Percentiles rank a stretch among this genome's conserved stretches.
Evolutionary conservation across 23 tunicate genomes (phyloP).

Genomic region (Halocynthia aurantium): DNA sequence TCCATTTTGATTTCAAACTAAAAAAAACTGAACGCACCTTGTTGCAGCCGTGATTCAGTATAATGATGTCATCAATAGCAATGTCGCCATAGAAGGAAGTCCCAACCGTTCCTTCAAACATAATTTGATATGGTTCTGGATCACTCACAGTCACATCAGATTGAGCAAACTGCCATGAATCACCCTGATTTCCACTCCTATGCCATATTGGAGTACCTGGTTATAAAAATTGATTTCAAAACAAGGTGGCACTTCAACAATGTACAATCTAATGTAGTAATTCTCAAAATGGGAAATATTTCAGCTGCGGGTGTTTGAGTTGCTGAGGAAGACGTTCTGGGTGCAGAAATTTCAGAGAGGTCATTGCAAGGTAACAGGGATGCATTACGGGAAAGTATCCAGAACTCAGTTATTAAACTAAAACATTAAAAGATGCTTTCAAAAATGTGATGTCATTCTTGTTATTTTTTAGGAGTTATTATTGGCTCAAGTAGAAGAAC

Average conservation of each 20-base stretch:
- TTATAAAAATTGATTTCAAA: not conserved
- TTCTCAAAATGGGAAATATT: too few relatives aligned
- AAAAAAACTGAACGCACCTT: slow-evolving; percentile 12
- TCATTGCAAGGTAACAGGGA: too few relatives aligned
- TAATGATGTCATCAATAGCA: slow-evolving; percentile 51
- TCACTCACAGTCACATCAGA: slow-evolving; percentile 21
- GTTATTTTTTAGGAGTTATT: too few relatives aligned
- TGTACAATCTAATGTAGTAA: too few relatives aligned
- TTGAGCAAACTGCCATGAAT: slow-evolving; percentile 51
- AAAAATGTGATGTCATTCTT: too few relatives aligned
- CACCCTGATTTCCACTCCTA: slow-evolving; percentile 51
- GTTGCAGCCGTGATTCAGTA: slow-evolving; percentile 40
- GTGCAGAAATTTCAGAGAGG: too few relatives aligned
- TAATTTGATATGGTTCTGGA: slow-evolving; percentile 28
- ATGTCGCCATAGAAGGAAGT: slow-evolving; percentile 51
- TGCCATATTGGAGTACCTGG: slow-evolving; percentile 59
- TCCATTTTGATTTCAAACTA: too few relatives aligned
- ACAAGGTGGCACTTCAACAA: not conserved
- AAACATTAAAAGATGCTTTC: too few relatives aligned
- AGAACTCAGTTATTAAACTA: too few relatives aligned
- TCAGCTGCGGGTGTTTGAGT: not conserved
- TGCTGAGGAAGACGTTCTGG: not conserved
- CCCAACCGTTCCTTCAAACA: slow-evolving; percentile 47
- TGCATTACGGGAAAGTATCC: too few relatives aligned
- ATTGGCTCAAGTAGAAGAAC: too few relatives aligned